Percentiles rank a stretch among this genome's conserved stretches.
These are phyloP conservation scores for Atherinosoma microstoma DNA, from an alignment of 2,797 vertebrate species.

Conservation along the genomic window DNA sequence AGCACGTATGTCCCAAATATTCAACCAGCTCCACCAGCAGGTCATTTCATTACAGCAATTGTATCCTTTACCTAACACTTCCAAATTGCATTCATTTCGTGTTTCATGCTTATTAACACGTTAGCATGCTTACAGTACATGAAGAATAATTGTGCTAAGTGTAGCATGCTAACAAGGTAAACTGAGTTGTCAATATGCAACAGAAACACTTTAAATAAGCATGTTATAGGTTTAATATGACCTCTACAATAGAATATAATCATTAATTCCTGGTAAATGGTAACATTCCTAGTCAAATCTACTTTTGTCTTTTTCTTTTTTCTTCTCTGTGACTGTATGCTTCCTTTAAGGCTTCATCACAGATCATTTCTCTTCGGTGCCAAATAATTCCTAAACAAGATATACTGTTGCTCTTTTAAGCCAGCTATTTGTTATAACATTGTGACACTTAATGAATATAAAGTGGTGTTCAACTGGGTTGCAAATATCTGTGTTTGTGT, in stretches of 20 bases:
- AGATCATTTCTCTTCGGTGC: constrained; percentile 59
- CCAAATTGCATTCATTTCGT: no score
- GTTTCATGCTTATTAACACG: no score
- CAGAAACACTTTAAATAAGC: background rate
- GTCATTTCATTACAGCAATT: no score
- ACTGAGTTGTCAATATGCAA: background rate
- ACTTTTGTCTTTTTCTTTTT: constrained; percentile 28
- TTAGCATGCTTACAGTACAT: no score
- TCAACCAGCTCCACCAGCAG: no score
- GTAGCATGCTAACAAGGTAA: no score
- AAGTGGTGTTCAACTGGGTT: constrained; percentile 63
- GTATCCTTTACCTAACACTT: no score
- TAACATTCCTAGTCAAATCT: constrained; percentile 18
- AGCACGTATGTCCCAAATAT: no score
- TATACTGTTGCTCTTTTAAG: constrained; percentile 65
- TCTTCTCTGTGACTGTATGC: constrained; percentile 32
- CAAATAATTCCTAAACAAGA: constrained; percentile 69
- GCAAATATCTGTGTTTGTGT: constrained; percentile 48
- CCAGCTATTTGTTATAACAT: constrained; percentile 66
- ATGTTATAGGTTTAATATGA: background rate
- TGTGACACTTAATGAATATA: constrained; percentile 77
- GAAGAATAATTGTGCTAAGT: no score
- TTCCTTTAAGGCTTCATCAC: constrained; percentile 49
- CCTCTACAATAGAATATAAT: background rate
- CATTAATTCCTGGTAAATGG: background rate